A percentile compares a stretch with the other conserved stretches of the same genome.
Conservation (phyloP, 1,140 invertebrate species). For the Caenorhabditis latens region DNA sequence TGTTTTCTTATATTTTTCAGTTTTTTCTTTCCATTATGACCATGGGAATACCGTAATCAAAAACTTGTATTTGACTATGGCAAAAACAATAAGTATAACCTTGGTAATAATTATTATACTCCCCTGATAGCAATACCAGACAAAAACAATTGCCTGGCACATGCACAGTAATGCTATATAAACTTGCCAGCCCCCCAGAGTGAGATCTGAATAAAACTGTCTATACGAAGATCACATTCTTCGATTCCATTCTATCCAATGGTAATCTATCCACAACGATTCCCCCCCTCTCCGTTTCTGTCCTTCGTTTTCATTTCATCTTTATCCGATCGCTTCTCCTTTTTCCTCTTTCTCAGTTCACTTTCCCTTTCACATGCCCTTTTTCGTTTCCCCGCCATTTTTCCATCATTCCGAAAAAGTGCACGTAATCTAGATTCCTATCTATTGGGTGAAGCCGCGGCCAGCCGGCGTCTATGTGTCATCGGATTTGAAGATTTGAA, state of each 20-base stretch:
- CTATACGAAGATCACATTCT: background rate
- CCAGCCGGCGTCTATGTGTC: background rate
- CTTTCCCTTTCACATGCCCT: constrained; percentile 37
- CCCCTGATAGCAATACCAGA: too few relatives aligned
- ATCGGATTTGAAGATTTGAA: background rate
- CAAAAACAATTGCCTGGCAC: too few relatives aligned
- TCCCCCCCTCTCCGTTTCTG: background rate
- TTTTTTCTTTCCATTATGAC: background rate
- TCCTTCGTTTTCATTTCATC: background rate
- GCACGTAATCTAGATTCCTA: constrained; percentile 51
- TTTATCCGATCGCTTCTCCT: background rate
- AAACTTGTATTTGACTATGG: too few relatives aligned
- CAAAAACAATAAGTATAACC: too few relatives aligned
- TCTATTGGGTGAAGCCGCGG: constrained; percentile 4
- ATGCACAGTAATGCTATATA: too few relatives aligned
- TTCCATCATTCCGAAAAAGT: constrained; percentile 10
- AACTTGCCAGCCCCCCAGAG: too few relatives aligned
- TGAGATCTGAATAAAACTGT: background rate
- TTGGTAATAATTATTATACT: too few relatives aligned
- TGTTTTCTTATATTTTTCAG: background rate
- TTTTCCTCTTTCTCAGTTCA: constrained; percentile 35
- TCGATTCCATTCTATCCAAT: background rate
- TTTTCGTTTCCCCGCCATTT: background rate
- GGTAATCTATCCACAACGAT: constrained; percentile 2
- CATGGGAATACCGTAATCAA: too few relatives aligned